phyloP scores from a whole-genome alignment of 1,140 invertebrate genomes.

The Drosophila serrata region DNA sequence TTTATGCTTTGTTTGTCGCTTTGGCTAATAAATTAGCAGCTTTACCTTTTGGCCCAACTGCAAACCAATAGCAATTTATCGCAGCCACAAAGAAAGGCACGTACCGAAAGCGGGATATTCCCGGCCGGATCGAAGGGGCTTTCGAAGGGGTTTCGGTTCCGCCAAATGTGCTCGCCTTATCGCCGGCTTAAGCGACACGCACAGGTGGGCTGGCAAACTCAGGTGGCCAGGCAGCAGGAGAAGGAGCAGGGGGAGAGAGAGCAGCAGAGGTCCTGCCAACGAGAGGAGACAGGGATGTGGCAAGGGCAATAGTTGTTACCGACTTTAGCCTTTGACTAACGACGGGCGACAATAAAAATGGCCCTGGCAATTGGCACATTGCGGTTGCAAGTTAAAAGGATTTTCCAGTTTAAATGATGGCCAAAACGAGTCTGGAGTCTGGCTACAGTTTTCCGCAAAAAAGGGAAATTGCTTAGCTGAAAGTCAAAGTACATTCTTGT shows the following conservation, averaged over 20 bases:
- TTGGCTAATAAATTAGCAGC: conserved; percentile 77
- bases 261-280: conserved; percentile 12
- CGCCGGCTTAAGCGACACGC: conserved; percentile 78
- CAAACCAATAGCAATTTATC: conserved; percentile 81
- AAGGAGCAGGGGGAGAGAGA: not conserved
- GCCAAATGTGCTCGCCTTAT: conserved; percentile 78
- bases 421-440: not conserved
- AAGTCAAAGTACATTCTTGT: conserved; percentile 8
- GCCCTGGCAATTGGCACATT: conserved; percentile 75
- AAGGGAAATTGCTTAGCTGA: conserved; percentile 7
- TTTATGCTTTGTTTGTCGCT: conserved; percentile 81
- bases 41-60: conserved; percentile 74
- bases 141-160: conserved; percentile 23
- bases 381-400: conserved; percentile 74
- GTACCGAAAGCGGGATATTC: conserved; percentile 34
- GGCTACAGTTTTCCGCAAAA: not conserved
- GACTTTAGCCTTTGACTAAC: conserved; percentile 67
- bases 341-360: conserved; percentile 77
- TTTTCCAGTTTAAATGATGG: conserved; percentile 72
- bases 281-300: conserved; percentile 57
- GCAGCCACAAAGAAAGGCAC: conserved; percentile 70
- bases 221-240: not conserved
- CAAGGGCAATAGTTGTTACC: conserved; percentile 69
- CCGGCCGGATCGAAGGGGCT: conserved; percentile 9
- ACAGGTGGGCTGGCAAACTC: conserved; percentile 37